phyloP scores from a whole-genome alignment of 2,888 invertebrate species.

The Conus canariensis region DNA sequence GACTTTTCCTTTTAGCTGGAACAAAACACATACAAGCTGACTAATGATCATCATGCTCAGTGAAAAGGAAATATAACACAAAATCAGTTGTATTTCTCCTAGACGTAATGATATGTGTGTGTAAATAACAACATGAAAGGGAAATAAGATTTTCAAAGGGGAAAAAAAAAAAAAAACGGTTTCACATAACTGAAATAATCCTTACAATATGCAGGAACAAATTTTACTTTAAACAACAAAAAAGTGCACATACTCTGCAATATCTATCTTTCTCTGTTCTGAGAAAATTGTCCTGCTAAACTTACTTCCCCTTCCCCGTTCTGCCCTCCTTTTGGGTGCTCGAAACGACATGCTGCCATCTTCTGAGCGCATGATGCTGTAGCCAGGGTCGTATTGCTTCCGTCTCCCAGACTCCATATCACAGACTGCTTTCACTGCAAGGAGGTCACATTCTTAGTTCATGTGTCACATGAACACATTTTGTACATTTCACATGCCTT shows the following conservation, averaged over 20 bases:
- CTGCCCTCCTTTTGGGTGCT: slow-evolving; percentile 50
- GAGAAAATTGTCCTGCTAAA: background rate
- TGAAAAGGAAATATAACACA: too few species aligned
- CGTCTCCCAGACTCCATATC: slow-evolving; percentile 53
- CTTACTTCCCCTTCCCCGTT: slow-evolving; percentile 42
- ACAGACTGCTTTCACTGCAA: slow-evolving; percentile 64
- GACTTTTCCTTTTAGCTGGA: slow-evolving; percentile 52
- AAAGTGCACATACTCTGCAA: too few species aligned
- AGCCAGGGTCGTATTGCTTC: slow-evolving; percentile 49
- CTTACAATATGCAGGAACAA: too few species aligned
- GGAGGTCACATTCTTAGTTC: background rate
- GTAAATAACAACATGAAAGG: too few species aligned
- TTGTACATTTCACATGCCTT: too few species aligned
- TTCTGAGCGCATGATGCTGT: slow-evolving; percentile 52
- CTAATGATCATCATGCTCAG: background rate
- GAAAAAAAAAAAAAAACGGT: too few species aligned
- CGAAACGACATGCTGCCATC: slow-evolving; percentile 53
- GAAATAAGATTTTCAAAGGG: too few species aligned
- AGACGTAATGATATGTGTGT: too few species aligned
- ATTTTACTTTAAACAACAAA: too few species aligned
- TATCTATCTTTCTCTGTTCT: too few species aligned
- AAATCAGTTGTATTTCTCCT: too few species aligned
- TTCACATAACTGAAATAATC: too few species aligned
- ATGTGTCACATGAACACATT: background rate
- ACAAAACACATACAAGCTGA: slow-evolving; percentile 14